Evolutionary conservation across 2,797 vertebrate species (phyloP), one percentile per base, ranked within the genome.

Genomic region (Tamandua tetradactyla): DNA sequence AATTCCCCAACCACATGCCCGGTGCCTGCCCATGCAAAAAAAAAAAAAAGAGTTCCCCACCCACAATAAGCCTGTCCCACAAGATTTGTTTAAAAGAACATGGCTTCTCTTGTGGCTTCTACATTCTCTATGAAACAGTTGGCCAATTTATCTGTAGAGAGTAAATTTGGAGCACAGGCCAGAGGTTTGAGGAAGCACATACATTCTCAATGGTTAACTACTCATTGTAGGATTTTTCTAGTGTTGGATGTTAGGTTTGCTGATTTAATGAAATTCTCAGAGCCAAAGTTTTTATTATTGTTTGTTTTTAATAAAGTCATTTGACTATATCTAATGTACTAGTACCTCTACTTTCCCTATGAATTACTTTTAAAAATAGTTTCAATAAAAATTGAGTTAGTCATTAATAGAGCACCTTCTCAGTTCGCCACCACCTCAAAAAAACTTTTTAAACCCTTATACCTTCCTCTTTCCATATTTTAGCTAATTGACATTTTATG

Each of bases 91-190:
- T n/a, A n/a, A n/a, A n/a, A n/a, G n/a, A n/a, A n/a, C n/a, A n/a
- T n/a, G n/a, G n/a, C n/a, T n/a, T n/a, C 81, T 94, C 47, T 81
- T 90, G 59, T 85, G 59, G 47, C 2, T 88, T 96, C 69, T 62
- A 71, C 6, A 25, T 71, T 92, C 23, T 91, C 62, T 81, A 44
- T 87, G 30, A 81, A 95, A 96, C 9, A 84, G 13, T 22, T 66
- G 13, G 37, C 10, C 87, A 87, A 6, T 71, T 87, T 80, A 69
- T 75, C 71, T 74, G 27, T 42, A 79, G 35, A 71, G 4, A 87
- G 23, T 71, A 71, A 69, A 37, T 10, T 20, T 22, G 35, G 22
- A 42, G 27, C 14, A 55, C n/a, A 49, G 2, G 10, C 11, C 44
- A 35, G 32, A 37, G 12, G n/a, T 75, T 86, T 89, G 62, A 92